Evolutionary conservation across 2,797 vertebrate species (phyloP), one percentile per base, ranked within the genome.

Genomic region (Characodon lateralis): DNA sequence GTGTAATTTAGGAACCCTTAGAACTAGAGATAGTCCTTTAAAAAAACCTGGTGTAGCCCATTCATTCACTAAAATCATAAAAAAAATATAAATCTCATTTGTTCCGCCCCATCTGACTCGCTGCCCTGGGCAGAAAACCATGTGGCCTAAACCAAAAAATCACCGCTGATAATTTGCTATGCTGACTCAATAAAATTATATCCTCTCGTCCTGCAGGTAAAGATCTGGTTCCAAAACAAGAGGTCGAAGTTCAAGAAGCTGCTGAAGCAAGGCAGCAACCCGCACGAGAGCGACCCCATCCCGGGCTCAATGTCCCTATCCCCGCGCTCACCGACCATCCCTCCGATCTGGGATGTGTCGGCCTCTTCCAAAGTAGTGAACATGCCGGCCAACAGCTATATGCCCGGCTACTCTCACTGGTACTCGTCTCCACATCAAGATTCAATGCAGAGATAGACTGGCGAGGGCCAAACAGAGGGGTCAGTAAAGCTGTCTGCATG

Each of bases 171-270:
- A 35, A 63, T 35, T 9, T 63, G 61, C 28, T 20, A 35, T 20
- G 16, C 18, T 35, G 31, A 18, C 28, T 63, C 16, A 35, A 63
- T 35, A 20, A 51, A 18, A 55, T 12, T 26, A 8, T 78, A 9
- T 71, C 3, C 0, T 59, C 28, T 26, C 26, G 26, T 56, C 48
- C 26, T 20, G 18, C 93, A 99, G 98, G 98, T 99, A 93, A 99
- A 99, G 96, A 99, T 99, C 79, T 99, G 98, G 98, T 99, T 99
- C 94, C 98, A 99, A 94, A 99, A 99, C 93, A 99, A 99, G 88
- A 97, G 98, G 81, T 99, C 98, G 90, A 99, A 99, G 93, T 99
- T 99, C 95, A 99, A 99, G 96, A 99, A 99, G 94, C 91, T 99
- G 84, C 92, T 99, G 89, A 99, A 99, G 89, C 97, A 98, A 93